These are phyloP conservation scores for Andrena chrysosceles DNA, from an alignment of 2,888 invertebrate genomes.

Conservation along the genomic window DNA sequence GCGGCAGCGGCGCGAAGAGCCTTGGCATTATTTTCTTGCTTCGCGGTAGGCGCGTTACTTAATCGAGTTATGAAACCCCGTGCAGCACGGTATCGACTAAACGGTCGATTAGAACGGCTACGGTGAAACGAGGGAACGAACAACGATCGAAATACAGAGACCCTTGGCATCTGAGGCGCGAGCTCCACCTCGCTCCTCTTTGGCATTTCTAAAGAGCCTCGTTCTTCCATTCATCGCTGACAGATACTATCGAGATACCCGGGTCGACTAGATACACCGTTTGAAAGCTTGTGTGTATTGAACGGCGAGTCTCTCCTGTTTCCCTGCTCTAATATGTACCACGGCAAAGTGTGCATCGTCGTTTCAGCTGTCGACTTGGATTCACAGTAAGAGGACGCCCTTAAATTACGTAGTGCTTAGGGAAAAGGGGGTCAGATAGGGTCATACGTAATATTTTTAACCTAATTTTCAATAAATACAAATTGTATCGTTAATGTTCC, in stretches of 20 bases:
- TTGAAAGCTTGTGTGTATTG: not conserved
- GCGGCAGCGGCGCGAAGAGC: slow-evolving; percentile 66
- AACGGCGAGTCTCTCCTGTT: not conserved
- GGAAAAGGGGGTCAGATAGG: too few relatives aligned
- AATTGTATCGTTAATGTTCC: too few relatives aligned
- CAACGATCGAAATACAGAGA: slow-evolving; percentile 37
- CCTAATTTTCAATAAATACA: too few relatives aligned
- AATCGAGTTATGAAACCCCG: slow-evolving; percentile 71
- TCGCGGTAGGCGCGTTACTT: slow-evolving; percentile 69
- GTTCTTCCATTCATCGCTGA: not conserved
- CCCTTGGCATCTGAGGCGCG: not conserved
- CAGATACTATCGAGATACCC: not conserved
- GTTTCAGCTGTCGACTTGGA: not conserved
- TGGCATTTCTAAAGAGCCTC: slow-evolving; percentile 27
- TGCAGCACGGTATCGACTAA: slow-evolving; percentile 57
- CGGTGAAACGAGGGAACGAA: slow-evolving; percentile 4
- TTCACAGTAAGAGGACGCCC: too few relatives aligned
- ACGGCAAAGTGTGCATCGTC: not conserved
- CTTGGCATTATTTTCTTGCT: slow-evolving; percentile 79
- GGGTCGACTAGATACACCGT: not conserved
- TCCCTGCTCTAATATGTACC: not conserved
- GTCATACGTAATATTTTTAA: too few relatives aligned
- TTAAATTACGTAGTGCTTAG: too few relatives aligned
- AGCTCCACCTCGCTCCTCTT: not conserved
- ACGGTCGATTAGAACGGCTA: slow-evolving; percentile 48